Base-by-base conservation (phyloP, 2,797 vertebrate genomes). In the Synanceia verrucosa region DNA sequence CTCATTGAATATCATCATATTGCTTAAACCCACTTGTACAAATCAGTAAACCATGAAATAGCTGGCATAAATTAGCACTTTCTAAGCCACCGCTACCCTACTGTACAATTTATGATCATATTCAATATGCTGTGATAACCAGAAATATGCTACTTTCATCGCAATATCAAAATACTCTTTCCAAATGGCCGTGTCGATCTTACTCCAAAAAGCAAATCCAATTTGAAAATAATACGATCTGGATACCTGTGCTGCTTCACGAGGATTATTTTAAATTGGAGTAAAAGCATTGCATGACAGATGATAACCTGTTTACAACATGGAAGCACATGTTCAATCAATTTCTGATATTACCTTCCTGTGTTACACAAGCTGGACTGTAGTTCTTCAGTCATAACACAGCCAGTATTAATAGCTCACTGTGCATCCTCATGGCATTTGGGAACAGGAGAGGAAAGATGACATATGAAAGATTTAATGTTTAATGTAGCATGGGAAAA, bases 261-360 rank as follows among this genome's bases (percentile, higher is more conserved):
- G 9, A 24, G 53, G 70, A 79, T 75, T 67, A 36, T 41, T 58
- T 64, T 71, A 65, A 79, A 88, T 71, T 84, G 77, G 33, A 73
- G 48, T 83, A 78, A 86, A 88, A 79, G 67, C 48, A 29, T 5
- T 18, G 48, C 16, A 58, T 53, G 70, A 69, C 46, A 58, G 81
- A 77, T 66, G 87, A 87, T 70, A 79, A 78, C 37, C 65, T 76
- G 82, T 79, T 85, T 75, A 79, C 70, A 75, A 36, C 67, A 37
- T 34, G 48, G 50, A 64, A 51, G 62, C 70, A 68, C 47, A 70
- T 52, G 70, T 51, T 78, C 63, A 75, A 73, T 58, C 47, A 44
- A 57, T 68, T 39, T 39, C 39, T 26, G 31, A 59, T 63, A 23
- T 21, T 43, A 9, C 31, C 16, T 33, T 41, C 31, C 26, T 41